Percentiles rank a stretch among this genome's conserved stretches.
phyloP scores from a whole-genome alignment of 2,113 vertebrate genomes.

The Semnornis frantzii region DNA sequence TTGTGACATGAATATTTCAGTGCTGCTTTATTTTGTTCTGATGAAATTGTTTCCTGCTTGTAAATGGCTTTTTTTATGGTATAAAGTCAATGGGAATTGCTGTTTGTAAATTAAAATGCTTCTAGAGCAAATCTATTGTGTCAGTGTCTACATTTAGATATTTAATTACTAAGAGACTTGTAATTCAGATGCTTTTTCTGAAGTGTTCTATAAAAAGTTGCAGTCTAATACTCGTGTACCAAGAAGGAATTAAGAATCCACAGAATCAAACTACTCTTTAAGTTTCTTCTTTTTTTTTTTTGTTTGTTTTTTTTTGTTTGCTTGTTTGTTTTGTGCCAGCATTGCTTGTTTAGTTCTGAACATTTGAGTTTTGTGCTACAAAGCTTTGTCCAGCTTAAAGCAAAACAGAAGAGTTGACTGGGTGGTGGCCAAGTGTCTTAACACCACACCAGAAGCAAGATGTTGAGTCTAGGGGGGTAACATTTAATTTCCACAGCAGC shows the following conservation, averaged over 20 bases:
- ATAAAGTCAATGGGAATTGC: conserved; percentile 94
- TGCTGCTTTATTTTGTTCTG: conserved; percentile 87
- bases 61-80: conserved; percentile 99
- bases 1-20: conserved; percentile 87
- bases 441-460: not conserved
- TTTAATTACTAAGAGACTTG: not conserved
- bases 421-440: not conserved
- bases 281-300: not conserved
- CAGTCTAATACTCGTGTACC: not conserved
- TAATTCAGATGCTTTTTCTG: not conserved
- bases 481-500: not conserved
- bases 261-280: not conserved
- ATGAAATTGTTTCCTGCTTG: conserved; percentile 91
- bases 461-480: not conserved
- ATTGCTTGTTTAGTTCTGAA: not conserved
- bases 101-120: conserved; percentile 99
- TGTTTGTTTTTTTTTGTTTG: no score
- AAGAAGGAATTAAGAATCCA: not conserved
- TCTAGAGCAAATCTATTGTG: conserved; percentile 83
- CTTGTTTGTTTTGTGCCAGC: not conserved
- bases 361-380: not conserved
- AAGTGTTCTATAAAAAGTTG: not conserved
- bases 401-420: not conserved
- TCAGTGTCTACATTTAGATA: conserved; percentile 38
- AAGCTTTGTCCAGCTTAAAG: not conserved